These are phyloP conservation scores for Stenopsyche tienmushanensis DNA, from an alignment of 1,140 invertebrate genomes.

Conservation along the genomic window DNA sequence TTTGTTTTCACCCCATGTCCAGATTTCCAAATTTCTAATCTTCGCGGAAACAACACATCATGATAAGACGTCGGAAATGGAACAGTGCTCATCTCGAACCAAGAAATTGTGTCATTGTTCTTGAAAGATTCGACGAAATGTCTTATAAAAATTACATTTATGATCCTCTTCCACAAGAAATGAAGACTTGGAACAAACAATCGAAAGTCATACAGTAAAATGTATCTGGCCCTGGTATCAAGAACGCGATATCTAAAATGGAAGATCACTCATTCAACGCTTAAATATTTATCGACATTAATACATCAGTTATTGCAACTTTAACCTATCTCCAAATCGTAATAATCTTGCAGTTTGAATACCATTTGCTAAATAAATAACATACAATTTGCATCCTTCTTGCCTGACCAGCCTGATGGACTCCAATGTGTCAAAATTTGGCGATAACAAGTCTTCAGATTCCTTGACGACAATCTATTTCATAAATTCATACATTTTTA, in stretches of 20 bases:
- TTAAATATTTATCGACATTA: background rate
- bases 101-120: slow-evolving; percentile 49
- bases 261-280: background rate
- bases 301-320: slow-evolving; percentile 16
- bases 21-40: slow-evolving; percentile 65
- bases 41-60: slow-evolving; percentile 55
- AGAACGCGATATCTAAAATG: slow-evolving; percentile 64
- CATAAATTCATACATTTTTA: too few relatives aligned
- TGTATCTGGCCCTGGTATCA: slow-evolving; percentile 67
- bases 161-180: slow-evolving; percentile 75
- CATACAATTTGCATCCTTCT: slow-evolving; percentile 67
- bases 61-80: slow-evolving; percentile 65
- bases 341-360: slow-evolving; percentile 65
- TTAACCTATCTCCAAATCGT: slow-evolving; percentile 67
- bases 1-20: slow-evolving; percentile 59
- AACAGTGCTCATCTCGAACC: slow-evolving; percentile 70
- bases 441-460: slow-evolving; percentile 64
- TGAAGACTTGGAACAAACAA: slow-evolving; percentile 65
- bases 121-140: slow-evolving; percentile 51
- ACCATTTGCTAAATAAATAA: slow-evolving; percentile 74
- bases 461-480: slow-evolving; percentile 65
- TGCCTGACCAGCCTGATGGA: slow-evolving; percentile 60
- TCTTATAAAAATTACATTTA: slow-evolving; percentile 72
- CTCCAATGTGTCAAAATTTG: slow-evolving; percentile 56
- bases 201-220: slow-evolving; percentile 67